phyloP scores from a whole-genome alignment of 2,888 invertebrate genomes.

The Tiliacea citrago region DNA sequence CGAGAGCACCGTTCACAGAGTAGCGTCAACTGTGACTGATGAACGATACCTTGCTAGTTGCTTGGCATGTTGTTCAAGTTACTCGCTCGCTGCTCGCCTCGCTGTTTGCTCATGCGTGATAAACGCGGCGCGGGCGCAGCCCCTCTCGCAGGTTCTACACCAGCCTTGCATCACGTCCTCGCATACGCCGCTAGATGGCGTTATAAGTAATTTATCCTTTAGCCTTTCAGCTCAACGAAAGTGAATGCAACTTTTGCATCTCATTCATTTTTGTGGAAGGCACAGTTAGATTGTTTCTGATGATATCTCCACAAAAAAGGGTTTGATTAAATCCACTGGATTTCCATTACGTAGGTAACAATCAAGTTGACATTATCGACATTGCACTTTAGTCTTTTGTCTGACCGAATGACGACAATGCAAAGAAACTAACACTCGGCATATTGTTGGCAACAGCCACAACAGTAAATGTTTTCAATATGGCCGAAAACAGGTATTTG shows the following conservation, averaged over 20 bases:
- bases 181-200: conserved; percentile 66
- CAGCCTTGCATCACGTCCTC: conserved; percentile 56
- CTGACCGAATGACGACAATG: neutral
- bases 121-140: conserved; percentile 67
- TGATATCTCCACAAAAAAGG: neutral
- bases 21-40: conserved; percentile 82
- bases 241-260: conserved; percentile 34
- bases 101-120: conserved; percentile 76
- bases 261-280: conserved; percentile 6
- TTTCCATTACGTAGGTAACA: neutral
- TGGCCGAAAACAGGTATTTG: conserved; percentile 59
- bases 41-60: conserved; percentile 73
- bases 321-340: neutral
- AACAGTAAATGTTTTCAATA: conserved; percentile 37
- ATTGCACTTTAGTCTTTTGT: conserved; percentile 8
- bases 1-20: conserved; percentile 79
- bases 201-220: conserved; percentile 36
- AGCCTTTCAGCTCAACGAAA: conserved; percentile 33
- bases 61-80: conserved; percentile 76
- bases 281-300: neutral
- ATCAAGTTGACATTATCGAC: neutral
- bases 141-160: conserved; percentile 65
- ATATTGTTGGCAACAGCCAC: conserved; percentile 18
- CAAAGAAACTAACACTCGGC: conserved; percentile 27
- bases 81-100: conserved; percentile 74